Percentiles rank a stretch among this genome's conserved stretches.
Evolutionary conservation across 2,888 invertebrate species (phyloP).

Genomic region (Trichogramma dendrolimi): DNA sequence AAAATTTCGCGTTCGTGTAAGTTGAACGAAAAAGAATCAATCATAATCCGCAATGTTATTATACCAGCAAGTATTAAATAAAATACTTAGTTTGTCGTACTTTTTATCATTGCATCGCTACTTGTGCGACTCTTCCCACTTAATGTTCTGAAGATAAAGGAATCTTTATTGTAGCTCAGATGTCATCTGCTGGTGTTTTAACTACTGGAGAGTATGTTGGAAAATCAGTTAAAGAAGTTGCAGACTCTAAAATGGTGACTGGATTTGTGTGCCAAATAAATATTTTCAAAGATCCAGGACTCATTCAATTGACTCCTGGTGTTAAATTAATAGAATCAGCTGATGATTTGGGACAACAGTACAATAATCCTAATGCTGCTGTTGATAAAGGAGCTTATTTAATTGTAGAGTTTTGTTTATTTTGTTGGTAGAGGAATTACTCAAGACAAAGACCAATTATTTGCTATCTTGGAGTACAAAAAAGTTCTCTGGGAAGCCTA

Average conservation of each 20-base stretch:
- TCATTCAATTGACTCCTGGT: slow-evolving; percentile 92
- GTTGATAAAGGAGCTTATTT: slow-evolving; percentile 83
- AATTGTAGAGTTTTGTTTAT: too few species aligned
- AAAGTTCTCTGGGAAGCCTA: slow-evolving; percentile 70
- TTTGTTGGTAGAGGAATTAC: slow-evolving; percentile 92
- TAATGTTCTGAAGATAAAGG: too few species aligned
- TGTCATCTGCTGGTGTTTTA: slow-evolving; percentile 70
- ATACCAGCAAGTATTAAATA: slow-evolving; percentile 47
- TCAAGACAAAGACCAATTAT: slow-evolving; percentile 62
- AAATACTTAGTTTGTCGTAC: slow-evolving; percentile 39
- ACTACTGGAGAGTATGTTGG: slow-evolving; percentile 65
- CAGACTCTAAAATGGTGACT: slow-evolving; percentile 67
- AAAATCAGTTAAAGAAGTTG: slow-evolving; percentile 70
- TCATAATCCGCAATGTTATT: slow-evolving; percentile 38
- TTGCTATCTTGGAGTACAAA: slow-evolving; percentile 68
- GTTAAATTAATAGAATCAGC: slow-evolving; percentile 68
- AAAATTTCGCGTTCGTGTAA: slow-evolving; percentile 31
- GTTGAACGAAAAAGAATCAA: slow-evolving; percentile 25
- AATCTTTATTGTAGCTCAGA: slow-evolving; percentile 81
- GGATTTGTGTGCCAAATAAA: slow-evolving; percentile 88
- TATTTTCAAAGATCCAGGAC: slow-evolving; percentile 65
- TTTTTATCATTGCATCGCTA: slow-evolving; percentile 28
- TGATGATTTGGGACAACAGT: slow-evolving; percentile 84
- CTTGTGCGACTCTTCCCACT: slow-evolving; percentile 31
- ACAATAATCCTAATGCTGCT: slow-evolving; percentile 78